A percentile compares a stretch with the other conserved stretches of the same genome.
phyloP scores from a whole-genome alignment of 1,140 invertebrate species.

The Cydia splendana region DNA sequence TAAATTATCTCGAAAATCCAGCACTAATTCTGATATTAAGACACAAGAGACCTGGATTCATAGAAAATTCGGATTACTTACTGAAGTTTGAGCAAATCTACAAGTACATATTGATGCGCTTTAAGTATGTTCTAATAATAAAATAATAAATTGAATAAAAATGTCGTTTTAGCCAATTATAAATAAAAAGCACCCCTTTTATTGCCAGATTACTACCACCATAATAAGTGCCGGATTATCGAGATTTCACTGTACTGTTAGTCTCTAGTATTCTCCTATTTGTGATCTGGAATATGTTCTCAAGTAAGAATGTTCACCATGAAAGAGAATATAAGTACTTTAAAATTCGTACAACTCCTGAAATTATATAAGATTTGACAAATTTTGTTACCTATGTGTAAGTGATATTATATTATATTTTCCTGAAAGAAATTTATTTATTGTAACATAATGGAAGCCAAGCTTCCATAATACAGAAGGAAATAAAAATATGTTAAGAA shows the following conservation, averaged over 20 bases:
- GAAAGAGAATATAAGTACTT: not conserved
- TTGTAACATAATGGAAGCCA: constrained; percentile 15
- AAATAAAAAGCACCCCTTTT: not conserved
- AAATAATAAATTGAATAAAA: no score
- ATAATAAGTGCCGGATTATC: no score
- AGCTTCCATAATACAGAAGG: not conserved
- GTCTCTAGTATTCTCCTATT: not conserved
- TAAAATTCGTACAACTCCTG: not conserved
- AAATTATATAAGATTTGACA: not conserved
- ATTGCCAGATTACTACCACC: not conserved
- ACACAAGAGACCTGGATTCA: no score
- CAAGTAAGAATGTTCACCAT: not conserved
- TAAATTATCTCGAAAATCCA: not conserved
- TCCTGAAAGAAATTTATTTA: constrained; percentile 28
- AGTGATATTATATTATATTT: constrained; percentile 40
- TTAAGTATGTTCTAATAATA: no score
- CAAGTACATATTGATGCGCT: not conserved
- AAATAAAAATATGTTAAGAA: constrained; percentile 13
- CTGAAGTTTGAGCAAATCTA: no score
- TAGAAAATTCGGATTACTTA: no score
- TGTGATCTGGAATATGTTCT: not conserved
- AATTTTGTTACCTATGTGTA: constrained; percentile 44
- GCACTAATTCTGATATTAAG: no score
- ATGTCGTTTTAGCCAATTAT: not conserved
- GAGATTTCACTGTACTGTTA: not conserved